Percentiles rank a stretch among this genome's conserved stretches.
Conservation (phyloP, 2,888 invertebrate species). For the Chymomyza procnemis region DNA sequence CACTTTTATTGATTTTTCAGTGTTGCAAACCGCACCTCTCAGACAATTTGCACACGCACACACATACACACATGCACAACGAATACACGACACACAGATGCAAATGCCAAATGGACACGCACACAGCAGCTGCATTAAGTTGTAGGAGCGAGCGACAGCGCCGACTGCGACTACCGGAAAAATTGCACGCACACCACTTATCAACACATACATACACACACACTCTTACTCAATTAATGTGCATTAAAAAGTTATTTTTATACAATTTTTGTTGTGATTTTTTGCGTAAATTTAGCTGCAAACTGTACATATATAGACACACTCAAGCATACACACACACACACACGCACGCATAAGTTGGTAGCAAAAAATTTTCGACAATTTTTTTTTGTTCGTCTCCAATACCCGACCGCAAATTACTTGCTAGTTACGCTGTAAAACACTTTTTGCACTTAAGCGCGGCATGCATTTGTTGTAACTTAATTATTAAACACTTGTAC, state of each 20-base stretch:
- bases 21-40: conserved; percentile 62
- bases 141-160: conserved; percentile 22
- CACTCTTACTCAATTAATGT: neutral
- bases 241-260: conserved; percentile 63
- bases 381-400: conserved; percentile 13
- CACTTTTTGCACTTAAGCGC: conserved; percentile 23
- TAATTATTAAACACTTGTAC: conserved; percentile 28
- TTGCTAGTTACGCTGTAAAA: conserved; percentile 45
- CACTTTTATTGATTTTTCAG: conserved; percentile 69
- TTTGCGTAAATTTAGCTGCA: conserved; percentile 44
- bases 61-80: conserved; percentile 11
- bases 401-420: conserved; percentile 54
- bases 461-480: conserved; percentile 12
- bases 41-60: conserved; percentile 35
- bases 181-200: conserved; percentile 59
- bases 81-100: conserved; percentile 10
- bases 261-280: conserved; percentile 60
- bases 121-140: conserved; percentile 47
- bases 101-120: conserved; percentile 20
- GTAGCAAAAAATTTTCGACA: conserved; percentile 47
- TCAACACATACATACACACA: conserved; percentile 1
- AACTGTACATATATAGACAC: conserved; percentile 54
- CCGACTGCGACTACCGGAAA: conserved; percentile 54
- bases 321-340: conserved; percentile 24
- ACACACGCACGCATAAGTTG: conserved; percentile 42